Percentiles rank a stretch among this genome's conserved stretches.
These are phyloP conservation scores for Electrona antarctica DNA, from an alignment of 2,113 vertebrate species.

Conservation along the genomic window DNA sequence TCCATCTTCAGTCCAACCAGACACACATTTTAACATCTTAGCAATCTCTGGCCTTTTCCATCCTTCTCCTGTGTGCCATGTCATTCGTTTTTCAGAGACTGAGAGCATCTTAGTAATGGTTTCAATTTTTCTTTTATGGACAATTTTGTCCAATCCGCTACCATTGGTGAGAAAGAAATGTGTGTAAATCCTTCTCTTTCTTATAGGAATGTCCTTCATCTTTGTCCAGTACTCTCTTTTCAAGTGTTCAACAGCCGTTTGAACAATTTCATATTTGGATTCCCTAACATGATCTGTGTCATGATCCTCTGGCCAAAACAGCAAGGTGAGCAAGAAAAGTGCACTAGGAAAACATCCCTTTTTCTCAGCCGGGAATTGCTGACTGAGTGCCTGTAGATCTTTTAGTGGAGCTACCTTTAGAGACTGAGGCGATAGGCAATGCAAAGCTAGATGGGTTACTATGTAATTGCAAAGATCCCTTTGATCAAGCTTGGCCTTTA, in stretches of 20 bases:
- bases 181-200: slow-evolving; percentile 78
- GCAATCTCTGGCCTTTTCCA: slow-evolving; percentile 69
- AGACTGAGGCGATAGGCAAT: slow-evolving; percentile 69
- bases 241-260: slow-evolving; percentile 72
- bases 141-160: slow-evolving; percentile 77
- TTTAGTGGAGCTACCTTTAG: slow-evolving; percentile 54
- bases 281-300: slow-evolving; percentile 66
- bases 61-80: slow-evolving; percentile 76
- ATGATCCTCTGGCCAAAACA: slow-evolving; percentile 84
- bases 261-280: slow-evolving; percentile 75
- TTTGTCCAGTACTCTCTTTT: slow-evolving; percentile 71
- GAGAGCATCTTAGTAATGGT: slow-evolving; percentile 60
- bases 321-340: slow-evolving; percentile 78
- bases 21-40: slow-evolving; percentile 69
- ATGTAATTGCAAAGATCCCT: slow-evolving; percentile 79
- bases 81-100: slow-evolving; percentile 76
- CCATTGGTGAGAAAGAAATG: slow-evolving; percentile 82
- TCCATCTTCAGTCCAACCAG: slow-evolving; percentile 82
- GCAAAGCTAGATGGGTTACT: slow-evolving; percentile 74
- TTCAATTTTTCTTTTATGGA: slow-evolving; percentile 80
- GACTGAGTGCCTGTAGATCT: slow-evolving; percentile 72
- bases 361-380: slow-evolving; percentile 63
- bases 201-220: slow-evolving; percentile 76
- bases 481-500: slow-evolving; percentile 63
- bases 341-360: slow-evolving; percentile 73